These are phyloP conservation scores for Chauna torquata DNA, from an alignment of 2,113 vertebrate genomes.

Conservation along the genomic window DNA sequence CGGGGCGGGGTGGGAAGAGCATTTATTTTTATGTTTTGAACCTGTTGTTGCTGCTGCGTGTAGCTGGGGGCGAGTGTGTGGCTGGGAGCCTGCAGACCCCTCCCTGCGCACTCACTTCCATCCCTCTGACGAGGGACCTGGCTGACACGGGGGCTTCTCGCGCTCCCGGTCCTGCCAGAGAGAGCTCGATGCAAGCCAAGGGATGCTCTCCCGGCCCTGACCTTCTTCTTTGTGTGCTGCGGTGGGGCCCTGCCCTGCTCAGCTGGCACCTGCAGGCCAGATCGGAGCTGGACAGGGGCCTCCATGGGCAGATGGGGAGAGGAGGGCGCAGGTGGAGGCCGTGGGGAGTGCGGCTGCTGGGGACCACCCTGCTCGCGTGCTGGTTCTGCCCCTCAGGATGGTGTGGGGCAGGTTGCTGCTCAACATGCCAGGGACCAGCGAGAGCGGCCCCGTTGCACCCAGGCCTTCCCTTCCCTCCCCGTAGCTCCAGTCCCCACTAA, in stretches of 20 bases:
- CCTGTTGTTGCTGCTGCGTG: constrained; percentile 52
- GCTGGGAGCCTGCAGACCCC: constrained; percentile 8
- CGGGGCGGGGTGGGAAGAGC: background rate
- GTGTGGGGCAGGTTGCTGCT: background rate
- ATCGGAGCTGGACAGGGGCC: background rate
- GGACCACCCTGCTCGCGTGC: fast-evolving
- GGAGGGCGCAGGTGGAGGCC: background rate
- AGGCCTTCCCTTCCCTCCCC: background rate
- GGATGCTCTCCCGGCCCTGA: background rate
- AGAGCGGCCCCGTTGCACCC: background rate
- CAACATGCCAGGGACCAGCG: fast-evolving
- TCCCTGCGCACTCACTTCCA: background rate
- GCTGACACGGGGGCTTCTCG: background rate
- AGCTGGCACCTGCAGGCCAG: background rate
- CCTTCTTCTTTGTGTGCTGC: constrained; percentile 49
- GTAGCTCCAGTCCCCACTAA: fast-evolving
- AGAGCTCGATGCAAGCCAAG: background rate
- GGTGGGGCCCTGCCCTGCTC: background rate
- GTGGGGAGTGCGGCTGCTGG: background rate
- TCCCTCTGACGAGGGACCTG: background rate
- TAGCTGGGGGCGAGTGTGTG: constrained; percentile 26
- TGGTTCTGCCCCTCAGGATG: background rate
- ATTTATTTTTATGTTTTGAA: constrained; percentile 49
- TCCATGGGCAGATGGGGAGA: background rate
- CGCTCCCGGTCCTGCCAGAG: fast-evolving